phyloP scores from a whole-genome alignment of 2,113 vertebrate genomes.

The Maccullochella peelii region DNA sequence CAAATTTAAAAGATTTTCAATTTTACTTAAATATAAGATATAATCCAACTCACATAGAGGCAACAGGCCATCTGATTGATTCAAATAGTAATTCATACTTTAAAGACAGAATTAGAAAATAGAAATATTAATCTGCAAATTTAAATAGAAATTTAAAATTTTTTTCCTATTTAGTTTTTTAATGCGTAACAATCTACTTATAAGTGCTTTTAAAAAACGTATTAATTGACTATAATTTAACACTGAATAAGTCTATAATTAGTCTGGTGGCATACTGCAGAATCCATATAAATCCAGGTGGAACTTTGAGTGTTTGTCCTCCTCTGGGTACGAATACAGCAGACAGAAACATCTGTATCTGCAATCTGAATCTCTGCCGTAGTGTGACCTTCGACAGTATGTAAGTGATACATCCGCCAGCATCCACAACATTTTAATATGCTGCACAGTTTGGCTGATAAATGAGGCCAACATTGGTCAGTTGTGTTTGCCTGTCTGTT shows the following conservation, averaged over 20 bases:
- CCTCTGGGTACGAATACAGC: slow-evolving; percentile 25
- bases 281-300: neutral
- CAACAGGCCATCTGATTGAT: neutral
- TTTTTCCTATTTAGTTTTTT: neutral
- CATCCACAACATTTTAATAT: neutral
- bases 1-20: neutral
- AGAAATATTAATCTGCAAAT: neutral
- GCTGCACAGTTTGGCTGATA: neutral
- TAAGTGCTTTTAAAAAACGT: neutral
- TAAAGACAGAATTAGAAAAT: neutral
- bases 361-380: slow-evolving; percentile 55
- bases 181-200: too few species aligned
- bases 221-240: neutral
- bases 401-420: slow-evolving; percentile 7
- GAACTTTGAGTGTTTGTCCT: neutral
- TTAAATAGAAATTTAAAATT: too few species aligned
- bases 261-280: neutral
- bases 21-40: neutral
- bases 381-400: slow-evolving; percentile 69
- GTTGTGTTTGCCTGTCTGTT: neutral
- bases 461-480: neutral
- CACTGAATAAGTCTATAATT: neutral
- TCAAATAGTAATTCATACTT: neutral
- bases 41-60: too few species aligned
- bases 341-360: slow-evolving; percentile 23